Conservation (phyloP, 92 coral and sea anemone genomes). For the Pocillopora grandis region DNA sequence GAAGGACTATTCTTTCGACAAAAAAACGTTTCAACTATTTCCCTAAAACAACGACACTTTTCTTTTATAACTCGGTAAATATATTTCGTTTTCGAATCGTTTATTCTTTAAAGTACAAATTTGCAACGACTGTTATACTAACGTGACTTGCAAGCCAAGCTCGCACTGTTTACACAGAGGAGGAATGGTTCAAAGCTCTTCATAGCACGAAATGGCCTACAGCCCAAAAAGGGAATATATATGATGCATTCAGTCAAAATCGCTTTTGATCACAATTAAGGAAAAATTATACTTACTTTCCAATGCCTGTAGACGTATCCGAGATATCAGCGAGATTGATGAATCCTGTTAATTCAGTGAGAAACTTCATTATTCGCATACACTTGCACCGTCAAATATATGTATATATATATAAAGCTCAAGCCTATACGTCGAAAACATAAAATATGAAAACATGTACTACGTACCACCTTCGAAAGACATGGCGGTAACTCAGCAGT, state of each 20-base stretch:
- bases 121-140: no score
- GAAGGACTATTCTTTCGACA: background rate
- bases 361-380: background rate
- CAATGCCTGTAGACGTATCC: background rate
- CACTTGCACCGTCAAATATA: no score
- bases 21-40: background rate
- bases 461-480: background rate
- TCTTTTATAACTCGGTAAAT: background rate
- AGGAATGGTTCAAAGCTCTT: no score
- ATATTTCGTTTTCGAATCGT: no score
- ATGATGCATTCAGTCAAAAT: no score
- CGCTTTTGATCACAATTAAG: background rate
- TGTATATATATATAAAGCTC: no score
- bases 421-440: no score
- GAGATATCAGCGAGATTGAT: slow-evolving; percentile 9
- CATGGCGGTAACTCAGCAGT: background rate
- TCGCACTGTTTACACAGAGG: no score
- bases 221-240: no score
- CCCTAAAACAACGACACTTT: background rate
- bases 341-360: background rate
- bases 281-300: background rate
- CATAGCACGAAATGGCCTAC: no score
- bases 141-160: no score
- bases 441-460: background rate
- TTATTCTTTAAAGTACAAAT: no score